Evolutionary conservation across 2,113 vertebrate genomes (phyloP), one percentile per base, ranked within the genome.

Genomic region (Cottus gobio): DNA sequence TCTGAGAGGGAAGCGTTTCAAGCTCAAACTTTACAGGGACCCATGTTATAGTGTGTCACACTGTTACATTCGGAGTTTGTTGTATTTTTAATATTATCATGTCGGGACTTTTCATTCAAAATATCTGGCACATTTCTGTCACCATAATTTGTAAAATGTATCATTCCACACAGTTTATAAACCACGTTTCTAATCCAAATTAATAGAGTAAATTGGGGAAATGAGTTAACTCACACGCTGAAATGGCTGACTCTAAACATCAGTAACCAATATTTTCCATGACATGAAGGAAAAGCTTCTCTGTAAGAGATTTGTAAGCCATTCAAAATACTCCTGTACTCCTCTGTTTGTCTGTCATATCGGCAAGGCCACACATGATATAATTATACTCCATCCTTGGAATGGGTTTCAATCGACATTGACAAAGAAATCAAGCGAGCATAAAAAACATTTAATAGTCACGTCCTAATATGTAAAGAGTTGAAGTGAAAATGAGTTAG

Each of bases 351-450:
- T 50, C 63, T 71, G 28, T 75, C 34, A 24, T 10, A 30, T 57
- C 3, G 1, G 30, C 58, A 62, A n/a, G 50, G 31, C 60, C 34
- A 67, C 22, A 60, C 58, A 77, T 85, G n/a, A 87, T 81, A 86
- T 80, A 75, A 87, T 77, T 74, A 57, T 54, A 50, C 68, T 62
- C 28, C 70, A 86, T 79, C 87, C 70, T 87, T 85, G 83, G 60
- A 90, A 82, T 58, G 11, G 66, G 24, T 80, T 80, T 85, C 74
- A 73, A 50, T 81, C 15, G 50, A 56, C 36, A n/a, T n/a, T 1
- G 56, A 52, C 67, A 63, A 34, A 36, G 28, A 26, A 83, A 80
- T 67, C 37, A 70, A 61, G 77, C 3, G 0, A 28, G 24, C 52
- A 80, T 50, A 13, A 75, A 81, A 77, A 26, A 52, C 28, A 36